phyloP scores from a whole-genome alignment of 2,888 invertebrate species.

The Drosophila peninsularis region DNA sequence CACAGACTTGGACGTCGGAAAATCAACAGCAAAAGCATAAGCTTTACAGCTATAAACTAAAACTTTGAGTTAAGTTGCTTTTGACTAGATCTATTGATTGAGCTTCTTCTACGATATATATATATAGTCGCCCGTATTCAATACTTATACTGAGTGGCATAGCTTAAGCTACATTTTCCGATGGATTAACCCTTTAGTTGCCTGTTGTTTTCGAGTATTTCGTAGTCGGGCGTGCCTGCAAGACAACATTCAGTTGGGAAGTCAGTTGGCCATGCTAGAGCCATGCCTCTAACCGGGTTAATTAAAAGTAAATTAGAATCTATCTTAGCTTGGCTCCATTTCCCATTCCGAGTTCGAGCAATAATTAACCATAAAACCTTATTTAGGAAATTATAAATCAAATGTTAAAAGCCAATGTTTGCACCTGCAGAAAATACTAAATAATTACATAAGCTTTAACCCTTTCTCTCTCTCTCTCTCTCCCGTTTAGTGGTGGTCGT shows the following conservation, averaged over 20 bases:
- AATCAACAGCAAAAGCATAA: too few species aligned
- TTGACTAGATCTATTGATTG: too few species aligned
- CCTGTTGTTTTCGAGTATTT: background rate
- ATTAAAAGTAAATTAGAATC: constrained; percentile 3
- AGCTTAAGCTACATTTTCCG: too few species aligned
- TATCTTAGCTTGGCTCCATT: background rate
- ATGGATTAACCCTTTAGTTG: too few species aligned
- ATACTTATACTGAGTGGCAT: too few species aligned
- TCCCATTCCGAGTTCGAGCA: background rate
- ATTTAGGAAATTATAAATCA: background rate
- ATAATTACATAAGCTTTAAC: constrained; percentile 6
- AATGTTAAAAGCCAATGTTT: background rate
- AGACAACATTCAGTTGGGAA: background rate
- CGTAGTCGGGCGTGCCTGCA: background rate
- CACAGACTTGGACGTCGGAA: too few species aligned
- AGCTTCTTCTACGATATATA: too few species aligned
- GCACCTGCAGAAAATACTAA: background rate
- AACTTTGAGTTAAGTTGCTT: too few species aligned
- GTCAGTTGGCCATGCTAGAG: background rate
- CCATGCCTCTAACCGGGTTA: background rate
- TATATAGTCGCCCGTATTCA: too few species aligned
- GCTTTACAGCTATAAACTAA: too few species aligned
- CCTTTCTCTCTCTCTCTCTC: background rate
- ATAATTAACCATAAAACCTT: constrained; percentile 1
- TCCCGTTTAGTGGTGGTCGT: constrained; percentile 89